Percentiles rank a stretch among this genome's conserved stretches.
Evolutionary conservation across 2,888 invertebrate species (phyloP).

Genomic region (Athrips mouffetella): DNA sequence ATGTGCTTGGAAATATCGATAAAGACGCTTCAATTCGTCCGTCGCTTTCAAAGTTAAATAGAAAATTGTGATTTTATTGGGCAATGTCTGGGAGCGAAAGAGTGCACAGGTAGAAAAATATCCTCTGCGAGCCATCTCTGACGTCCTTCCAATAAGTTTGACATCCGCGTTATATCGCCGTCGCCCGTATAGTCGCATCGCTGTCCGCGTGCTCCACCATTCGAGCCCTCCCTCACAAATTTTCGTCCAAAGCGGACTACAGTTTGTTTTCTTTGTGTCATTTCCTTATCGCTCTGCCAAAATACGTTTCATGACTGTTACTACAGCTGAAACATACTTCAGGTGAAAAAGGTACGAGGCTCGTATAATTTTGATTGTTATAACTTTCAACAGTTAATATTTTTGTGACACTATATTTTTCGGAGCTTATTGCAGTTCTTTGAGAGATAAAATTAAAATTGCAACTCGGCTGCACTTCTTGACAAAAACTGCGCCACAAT

Average conservation of each 20-base stretch:
- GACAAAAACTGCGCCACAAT: constrained; percentile 35
- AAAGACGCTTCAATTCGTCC: background rate
- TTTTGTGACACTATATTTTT: constrained; percentile 18
- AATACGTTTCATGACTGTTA: constrained; percentile 76
- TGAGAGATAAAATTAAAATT: constrained; percentile 30
- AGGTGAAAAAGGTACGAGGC: constrained; percentile 62
- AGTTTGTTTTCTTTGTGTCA: constrained; percentile 78
- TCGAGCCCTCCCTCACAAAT: constrained; percentile 56
- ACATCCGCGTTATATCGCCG: constrained; percentile 44
- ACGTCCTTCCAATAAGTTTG: constrained; percentile 72
- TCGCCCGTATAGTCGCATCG: constrained; percentile 29
- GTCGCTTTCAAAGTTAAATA: constrained; percentile 11
- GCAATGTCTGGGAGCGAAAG: constrained; percentile 33
- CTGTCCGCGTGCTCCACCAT: constrained; percentile 33
- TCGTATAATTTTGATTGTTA: constrained; percentile 49
- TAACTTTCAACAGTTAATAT: background rate
- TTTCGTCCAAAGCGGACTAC: constrained; percentile 67
- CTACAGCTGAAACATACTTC: constrained; percentile 71
- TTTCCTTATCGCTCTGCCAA: constrained; percentile 78
- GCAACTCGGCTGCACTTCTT: constrained; percentile 29
- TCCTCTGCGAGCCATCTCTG: constrained; percentile 61
- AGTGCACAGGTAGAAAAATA: constrained; percentile 57
- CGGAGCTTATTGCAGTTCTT: constrained; percentile 5
- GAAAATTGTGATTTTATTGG: constrained; percentile 24
- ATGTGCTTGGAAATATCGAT: constrained; percentile 3